These are phyloP conservation scores for Lithophane ornitopus DNA, from an alignment of 2,888 invertebrate genomes.

Conservation along the genomic window DNA sequence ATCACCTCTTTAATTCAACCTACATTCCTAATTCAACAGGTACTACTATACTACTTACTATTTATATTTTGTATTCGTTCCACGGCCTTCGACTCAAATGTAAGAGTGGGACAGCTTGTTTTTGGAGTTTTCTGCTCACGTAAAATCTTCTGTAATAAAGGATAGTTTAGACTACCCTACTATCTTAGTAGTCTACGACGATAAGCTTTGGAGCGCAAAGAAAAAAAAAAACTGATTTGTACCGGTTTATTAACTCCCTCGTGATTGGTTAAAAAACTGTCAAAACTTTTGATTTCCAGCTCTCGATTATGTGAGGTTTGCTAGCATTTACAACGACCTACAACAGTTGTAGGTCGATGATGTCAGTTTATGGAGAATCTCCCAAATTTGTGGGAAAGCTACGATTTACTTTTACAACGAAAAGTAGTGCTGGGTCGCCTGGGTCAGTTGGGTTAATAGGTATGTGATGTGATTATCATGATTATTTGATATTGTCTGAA, in stretches of 20 bases:
- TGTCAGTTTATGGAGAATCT: slow-evolving; percentile 25
- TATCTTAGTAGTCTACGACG: too few species aligned
- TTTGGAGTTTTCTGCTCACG: too few species aligned
- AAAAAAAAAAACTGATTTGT: background rate
- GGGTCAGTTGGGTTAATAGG: too few species aligned
- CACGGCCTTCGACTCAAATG: too few species aligned
- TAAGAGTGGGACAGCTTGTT: too few species aligned
- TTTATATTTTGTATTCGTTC: too few species aligned
- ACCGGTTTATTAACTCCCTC: background rate
- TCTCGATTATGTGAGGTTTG: background rate
- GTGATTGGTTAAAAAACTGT: slow-evolving; percentile 61
- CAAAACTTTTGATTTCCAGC: slow-evolving; percentile 47
- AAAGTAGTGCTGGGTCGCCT: background rate
- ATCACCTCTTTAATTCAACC: too few species aligned
- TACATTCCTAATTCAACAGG: too few species aligned
- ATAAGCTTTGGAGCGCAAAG: background rate
- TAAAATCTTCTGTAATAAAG: too few species aligned
- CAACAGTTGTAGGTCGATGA: slow-evolving; percentile 54
- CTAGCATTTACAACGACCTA: slow-evolving; percentile 59
- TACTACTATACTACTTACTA: too few species aligned
- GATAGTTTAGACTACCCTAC: too few species aligned
- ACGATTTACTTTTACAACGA: background rate
- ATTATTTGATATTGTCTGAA: background rate
- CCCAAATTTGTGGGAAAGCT: slow-evolving; percentile 7
- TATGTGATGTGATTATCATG: background rate